A percentile compares a stretch with the other conserved stretches of the same genome.
phyloP scores from a whole-genome alignment of 2,113 vertebrate genomes.

The Phoenicopterus ruber region DNA sequence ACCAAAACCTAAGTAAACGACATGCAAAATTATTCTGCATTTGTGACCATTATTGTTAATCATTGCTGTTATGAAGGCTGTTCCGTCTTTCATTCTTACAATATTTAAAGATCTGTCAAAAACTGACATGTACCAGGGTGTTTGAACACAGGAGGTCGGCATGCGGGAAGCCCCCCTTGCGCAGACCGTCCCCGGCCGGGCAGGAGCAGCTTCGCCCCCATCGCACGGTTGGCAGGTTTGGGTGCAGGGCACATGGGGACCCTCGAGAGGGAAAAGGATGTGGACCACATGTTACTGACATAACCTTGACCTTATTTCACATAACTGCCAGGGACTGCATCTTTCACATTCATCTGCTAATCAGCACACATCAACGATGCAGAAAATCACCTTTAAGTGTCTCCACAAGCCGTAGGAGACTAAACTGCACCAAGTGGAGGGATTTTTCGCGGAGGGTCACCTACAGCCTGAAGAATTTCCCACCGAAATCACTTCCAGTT shows the following conservation, averaged over 20 bases:
- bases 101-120: conserved; percentile 13
- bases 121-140: neutral
- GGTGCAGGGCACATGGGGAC: neutral
- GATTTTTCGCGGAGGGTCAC: neutral
- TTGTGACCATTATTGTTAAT: neutral
- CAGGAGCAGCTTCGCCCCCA: neutral
- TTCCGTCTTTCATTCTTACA: neutral
- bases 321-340: neutral
- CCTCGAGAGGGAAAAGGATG: neutral
- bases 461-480: neutral
- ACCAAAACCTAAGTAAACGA: neutral
- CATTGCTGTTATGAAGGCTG: neutral
- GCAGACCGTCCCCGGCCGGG: neutral
- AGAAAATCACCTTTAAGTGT: neutral
- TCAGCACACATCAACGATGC: neutral
- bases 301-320: neutral
- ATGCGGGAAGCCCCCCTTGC: neutral
- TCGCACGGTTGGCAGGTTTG: neutral
- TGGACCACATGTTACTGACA: neutral
- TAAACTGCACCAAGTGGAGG: neutral
- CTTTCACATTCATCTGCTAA: neutral
- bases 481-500: neutral
- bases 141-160: neutral
- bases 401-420: neutral
- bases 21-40: neutral